These are phyloP conservation scores for Columba guinea DNA, from an alignment of 2,797 vertebrate genomes.

Conservation along the genomic window DNA sequence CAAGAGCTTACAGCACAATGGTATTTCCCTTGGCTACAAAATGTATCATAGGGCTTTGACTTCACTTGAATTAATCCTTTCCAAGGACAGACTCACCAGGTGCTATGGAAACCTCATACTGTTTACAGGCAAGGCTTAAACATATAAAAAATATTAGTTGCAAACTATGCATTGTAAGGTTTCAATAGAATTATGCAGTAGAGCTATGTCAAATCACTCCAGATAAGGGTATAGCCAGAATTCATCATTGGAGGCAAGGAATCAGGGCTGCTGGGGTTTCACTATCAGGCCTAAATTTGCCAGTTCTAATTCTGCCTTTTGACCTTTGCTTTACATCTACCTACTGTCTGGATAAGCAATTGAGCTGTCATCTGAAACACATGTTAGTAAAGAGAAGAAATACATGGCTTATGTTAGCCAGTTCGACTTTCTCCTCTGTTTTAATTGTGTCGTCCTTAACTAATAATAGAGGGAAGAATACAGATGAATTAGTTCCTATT, in stretches of 20 bases:
- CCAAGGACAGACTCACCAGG: fast-evolving
- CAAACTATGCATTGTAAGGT: not conserved
- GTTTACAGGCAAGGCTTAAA: not conserved
- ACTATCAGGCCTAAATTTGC: not conserved
- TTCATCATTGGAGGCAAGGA: not conserved
- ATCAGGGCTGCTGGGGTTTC: not conserved
- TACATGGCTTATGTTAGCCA: not conserved
- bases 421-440: not conserved
- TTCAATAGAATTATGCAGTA: not conserved
- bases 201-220: not conserved
- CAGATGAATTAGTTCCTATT: not conserved
- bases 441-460: not conserved
- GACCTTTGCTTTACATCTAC: not conserved
- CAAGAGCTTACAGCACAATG: not conserved
- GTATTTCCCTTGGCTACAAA: not conserved
- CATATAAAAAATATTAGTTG: not conserved
- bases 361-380: not conserved
- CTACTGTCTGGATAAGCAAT: not conserved
- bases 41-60: not conserved
- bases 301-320: not conserved
- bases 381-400: not conserved
- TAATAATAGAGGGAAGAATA: not conserved
- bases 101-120: not conserved
- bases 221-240: not conserved
- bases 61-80: not conserved